Evolutionary conservation across 2,797 vertebrate genomes (phyloP), one percentile per base, ranked within the genome.

Genomic region (Siniperca scherzeri): DNA sequence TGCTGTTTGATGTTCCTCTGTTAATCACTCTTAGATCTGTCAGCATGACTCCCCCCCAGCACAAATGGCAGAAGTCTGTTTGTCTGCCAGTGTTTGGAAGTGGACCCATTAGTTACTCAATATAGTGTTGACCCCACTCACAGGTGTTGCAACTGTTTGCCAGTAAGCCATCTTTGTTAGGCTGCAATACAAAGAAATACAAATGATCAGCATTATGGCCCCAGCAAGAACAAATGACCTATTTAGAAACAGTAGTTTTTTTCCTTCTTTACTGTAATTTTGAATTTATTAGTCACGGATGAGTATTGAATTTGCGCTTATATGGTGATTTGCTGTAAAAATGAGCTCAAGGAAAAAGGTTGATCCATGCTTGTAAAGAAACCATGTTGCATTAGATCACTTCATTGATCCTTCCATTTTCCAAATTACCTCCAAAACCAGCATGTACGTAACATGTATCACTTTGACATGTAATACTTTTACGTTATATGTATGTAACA

Each of bases 121-220:
- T 86, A 57, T 86, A 94, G 95, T 94, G 67, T 84, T 82, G 90
- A 96, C 94, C 87, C 88, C 78, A 89, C 89, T 92, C 91, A 92
- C 96, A 94, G 94, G 93, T 93, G 95, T 91, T 94, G 84, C 87
- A 93, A 52, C 56, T 62, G 78, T 82, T 96, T 94, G 94, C 96
- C 95, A 96, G 69, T 87, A 85, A 94, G 91, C 90, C 91, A 87
- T 84, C 74, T 73, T 91, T 81, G 86, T 91, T 94, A 91, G 80
- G 62, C 83, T 81, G 44, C 42, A 59, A 22, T 65, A 70, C 52
- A 68, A 74, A 60, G 84, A 85, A 57, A 16, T 80, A 77, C 85
- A 89, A 82, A 80, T 46, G 52, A 78, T 55, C 27, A 9, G 57
- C 76, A 40, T 74, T 52, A 71, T 62, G 67, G 13, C 44, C 11